These are phyloP conservation scores for Pristionchus mayeri DNA, from an alignment of 2,888 invertebrate species.

Conservation along the genomic window DNA sequence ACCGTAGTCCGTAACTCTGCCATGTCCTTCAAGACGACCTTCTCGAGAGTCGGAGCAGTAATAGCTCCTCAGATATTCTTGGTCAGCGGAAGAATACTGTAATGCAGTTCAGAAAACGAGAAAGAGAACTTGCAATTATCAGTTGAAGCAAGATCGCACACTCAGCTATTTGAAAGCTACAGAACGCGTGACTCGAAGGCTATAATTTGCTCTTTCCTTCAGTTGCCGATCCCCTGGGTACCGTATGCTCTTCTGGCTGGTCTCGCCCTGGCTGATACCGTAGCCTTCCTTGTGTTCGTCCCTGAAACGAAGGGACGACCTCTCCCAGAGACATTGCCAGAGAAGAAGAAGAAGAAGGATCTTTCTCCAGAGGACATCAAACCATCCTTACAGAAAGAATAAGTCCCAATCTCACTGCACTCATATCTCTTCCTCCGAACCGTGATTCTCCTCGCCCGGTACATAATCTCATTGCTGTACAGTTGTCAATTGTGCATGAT, in stretches of 20 bases:
- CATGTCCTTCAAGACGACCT: slow-evolving; percentile 62
- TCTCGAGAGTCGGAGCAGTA: slow-evolving; percentile 62
- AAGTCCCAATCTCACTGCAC: neutral
- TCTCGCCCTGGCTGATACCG: slow-evolving; percentile 61
- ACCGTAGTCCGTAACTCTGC: slow-evolving; percentile 65
- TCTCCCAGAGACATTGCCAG: slow-evolving; percentile 63
- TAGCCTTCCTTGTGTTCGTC: slow-evolving; percentile 64
- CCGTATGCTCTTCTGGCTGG: slow-evolving; percentile 65
- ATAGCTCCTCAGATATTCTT: slow-evolving; percentile 62
- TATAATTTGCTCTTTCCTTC: no score
- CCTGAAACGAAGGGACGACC: slow-evolving; percentile 71
- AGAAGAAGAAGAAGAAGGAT: slow-evolving; percentile 53
- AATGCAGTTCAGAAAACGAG: no score
- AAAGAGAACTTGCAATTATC: no score
- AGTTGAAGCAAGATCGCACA: no score
- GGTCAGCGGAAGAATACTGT: slow-evolving; percentile 47
- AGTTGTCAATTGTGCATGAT: neutral
- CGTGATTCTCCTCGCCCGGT: slow-evolving; percentile 11
- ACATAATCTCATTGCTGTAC: slow-evolving; percentile 30
- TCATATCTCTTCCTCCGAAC: neutral
- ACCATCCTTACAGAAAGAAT: neutral
- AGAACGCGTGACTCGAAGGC: no score
- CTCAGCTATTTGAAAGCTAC: no score
- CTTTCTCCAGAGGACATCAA: neutral
- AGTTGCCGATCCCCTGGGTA: slow-evolving; percentile 57